A percentile compares a stretch with the other conserved stretches of the same genome.
Conservation (phyloP, 2,888 invertebrate species). For the Notodonta dromedarius region DNA sequence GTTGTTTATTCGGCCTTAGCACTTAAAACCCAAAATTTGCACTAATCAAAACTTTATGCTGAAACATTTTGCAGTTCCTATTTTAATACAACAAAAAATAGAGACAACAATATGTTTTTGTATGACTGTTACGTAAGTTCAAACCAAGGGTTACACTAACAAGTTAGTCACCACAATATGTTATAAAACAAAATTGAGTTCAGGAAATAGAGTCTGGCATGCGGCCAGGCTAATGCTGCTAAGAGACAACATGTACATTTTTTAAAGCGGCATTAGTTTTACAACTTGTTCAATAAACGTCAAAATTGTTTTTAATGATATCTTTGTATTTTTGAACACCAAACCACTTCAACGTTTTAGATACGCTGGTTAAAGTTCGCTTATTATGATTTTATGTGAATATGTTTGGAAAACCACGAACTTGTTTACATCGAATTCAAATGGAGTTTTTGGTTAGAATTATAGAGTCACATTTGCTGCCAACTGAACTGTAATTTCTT, state of each 20-base stretch:
- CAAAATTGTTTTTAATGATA: slow-evolving; percentile 5
- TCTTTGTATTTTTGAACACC: slow-evolving; percentile 16
- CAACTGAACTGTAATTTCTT: slow-evolving; percentile 45
- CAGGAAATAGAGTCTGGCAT: not conserved
- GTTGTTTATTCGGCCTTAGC: not conserved
- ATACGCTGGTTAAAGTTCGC: slow-evolving; percentile 73
- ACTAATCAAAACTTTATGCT: too few species aligned
- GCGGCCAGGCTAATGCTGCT: slow-evolving; percentile 6
- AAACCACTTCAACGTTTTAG: slow-evolving; percentile 45
- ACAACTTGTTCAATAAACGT: not conserved
- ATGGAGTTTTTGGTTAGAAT: slow-evolving; percentile 74
- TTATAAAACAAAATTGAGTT: slow-evolving; percentile 3
- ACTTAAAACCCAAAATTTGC: not conserved
- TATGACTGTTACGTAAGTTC: too few species aligned
- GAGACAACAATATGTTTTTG: too few species aligned
- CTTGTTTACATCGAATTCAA: slow-evolving; percentile 79
- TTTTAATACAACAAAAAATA: too few species aligned
- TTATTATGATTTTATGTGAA: slow-evolving; percentile 76
- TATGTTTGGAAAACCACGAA: slow-evolving; percentile 68
- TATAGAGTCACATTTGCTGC: slow-evolving; percentile 70
- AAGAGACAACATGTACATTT: slow-evolving; percentile 8
- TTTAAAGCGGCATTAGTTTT: slow-evolving; percentile 6
- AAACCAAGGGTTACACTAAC: not conserved
- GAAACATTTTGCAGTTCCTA: too few species aligned
- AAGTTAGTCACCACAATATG: not conserved